phyloP scores from a whole-genome alignment of 2,113 vertebrate species.

The Zosterops japonicus region DNA sequence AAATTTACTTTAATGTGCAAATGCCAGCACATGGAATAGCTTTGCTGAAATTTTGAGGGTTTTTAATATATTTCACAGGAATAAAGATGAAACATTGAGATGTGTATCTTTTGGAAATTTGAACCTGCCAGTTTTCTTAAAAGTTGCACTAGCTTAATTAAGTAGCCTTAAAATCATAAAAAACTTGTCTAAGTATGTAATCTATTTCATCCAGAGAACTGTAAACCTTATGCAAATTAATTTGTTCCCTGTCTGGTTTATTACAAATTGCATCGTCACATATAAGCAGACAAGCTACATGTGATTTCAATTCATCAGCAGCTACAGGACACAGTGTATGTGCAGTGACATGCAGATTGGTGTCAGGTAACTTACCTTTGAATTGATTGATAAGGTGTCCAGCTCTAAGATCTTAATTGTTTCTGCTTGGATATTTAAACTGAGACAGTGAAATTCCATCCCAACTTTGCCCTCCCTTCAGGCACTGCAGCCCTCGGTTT shows the following conservation, averaged over 20 bases:
- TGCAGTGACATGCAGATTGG: neutral
- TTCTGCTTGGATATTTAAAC: neutral
- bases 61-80: neutral
- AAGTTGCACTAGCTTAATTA: neutral
- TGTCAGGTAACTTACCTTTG: neutral
- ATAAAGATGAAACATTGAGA: neutral
- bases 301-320: neutral
- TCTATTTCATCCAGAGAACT: neutral
- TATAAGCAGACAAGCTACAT: neutral
- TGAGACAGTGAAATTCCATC: neutral
- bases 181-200: neutral
- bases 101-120: neutral
- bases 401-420: neutral
- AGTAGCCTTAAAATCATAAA: neutral
- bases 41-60: neutral
- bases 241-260: neutral
- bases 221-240: neutral
- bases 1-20: neutral
- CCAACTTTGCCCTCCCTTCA: neutral
- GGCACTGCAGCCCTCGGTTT: fast-evolving
- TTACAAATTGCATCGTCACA: neutral
- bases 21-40: neutral
- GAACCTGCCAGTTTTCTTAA: neutral
- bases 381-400: neutral
- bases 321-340: neutral